Evolutionary conservation across 2,113 vertebrate species (phyloP).

Genomic region (Crotalus tigris): DNA sequence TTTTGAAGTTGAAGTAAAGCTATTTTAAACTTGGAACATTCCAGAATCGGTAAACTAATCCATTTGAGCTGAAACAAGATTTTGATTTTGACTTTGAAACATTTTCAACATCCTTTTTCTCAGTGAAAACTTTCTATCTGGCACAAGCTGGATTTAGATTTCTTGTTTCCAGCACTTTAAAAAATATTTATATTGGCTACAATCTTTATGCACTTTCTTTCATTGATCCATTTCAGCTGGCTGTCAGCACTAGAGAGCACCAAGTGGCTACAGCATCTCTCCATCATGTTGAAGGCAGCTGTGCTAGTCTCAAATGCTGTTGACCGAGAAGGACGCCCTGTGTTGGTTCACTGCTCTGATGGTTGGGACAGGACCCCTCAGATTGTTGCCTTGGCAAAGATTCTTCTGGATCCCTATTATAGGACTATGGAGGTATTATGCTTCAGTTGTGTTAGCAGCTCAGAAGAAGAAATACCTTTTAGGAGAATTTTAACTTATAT

Average conservation of each 20-base stretch:
- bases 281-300: constrained; percentile 95
- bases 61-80: not conserved
- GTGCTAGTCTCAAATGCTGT: constrained; percentile 88
- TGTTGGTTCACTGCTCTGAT: constrained; percentile 94
- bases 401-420: constrained; percentile 95
- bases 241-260: constrained; percentile 95
- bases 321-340: constrained; percentile 90
- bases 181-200: not conserved
- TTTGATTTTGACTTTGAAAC: not conserved
- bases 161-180: not conserved
- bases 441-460: too few species aligned
- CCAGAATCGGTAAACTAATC: not conserved
- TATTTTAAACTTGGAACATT: not conserved
- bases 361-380: constrained; percentile 98
- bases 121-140: not conserved
- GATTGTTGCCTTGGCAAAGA: constrained; percentile 91
- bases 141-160: not conserved
- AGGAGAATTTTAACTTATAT: not conserved
- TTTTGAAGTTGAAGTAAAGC: not conserved
- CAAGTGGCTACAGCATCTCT: constrained; percentile 97
- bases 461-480: not conserved
- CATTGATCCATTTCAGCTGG: constrained; percentile 76
- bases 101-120: not conserved
- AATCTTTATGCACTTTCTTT: constrained; percentile 2
- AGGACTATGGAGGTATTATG: constrained; percentile 87